Percentiles rank a stretch among this genome's conserved stretches.
These are phyloP conservation scores for Drosophila anomalata DNA, from an alignment of 2,888 invertebrate genomes.

Conservation along the genomic window DNA sequence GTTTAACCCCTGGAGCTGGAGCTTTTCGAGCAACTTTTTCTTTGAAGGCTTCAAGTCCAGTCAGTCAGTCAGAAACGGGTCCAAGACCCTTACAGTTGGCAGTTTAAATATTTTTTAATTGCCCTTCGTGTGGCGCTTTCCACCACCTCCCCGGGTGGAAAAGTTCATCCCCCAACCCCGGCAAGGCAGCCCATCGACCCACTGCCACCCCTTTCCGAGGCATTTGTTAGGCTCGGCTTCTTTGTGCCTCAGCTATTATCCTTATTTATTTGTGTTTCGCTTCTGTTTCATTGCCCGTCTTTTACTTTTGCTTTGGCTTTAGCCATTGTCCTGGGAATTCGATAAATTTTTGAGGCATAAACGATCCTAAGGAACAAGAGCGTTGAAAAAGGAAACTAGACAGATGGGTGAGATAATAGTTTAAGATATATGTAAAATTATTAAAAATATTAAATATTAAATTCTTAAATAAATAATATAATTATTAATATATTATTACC, in stretches of 20 bases:
- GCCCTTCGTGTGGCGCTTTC: conserved; percentile 56
- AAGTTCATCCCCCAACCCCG: conserved; percentile 6
- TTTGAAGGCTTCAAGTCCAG: conserved; percentile 28
- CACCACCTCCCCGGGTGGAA: not conserved
- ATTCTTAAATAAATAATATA: no score
- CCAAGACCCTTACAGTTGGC: conserved; percentile 51
- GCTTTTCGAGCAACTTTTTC: conserved; percentile 22
- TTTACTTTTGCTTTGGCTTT: conserved; percentile 15
- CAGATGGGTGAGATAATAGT: not conserved
- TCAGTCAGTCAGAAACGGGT: conserved; percentile 39
- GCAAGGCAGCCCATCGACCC: conserved; percentile 13
- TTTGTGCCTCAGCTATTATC: conserved; percentile 61
- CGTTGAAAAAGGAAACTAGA: conserved; percentile 10
- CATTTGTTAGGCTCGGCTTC: conserved; percentile 18
- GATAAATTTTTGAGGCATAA: conserved; percentile 53
- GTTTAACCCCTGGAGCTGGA: conserved; percentile 3
- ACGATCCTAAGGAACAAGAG: conserved; percentile 30
- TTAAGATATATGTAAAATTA: not conserved
- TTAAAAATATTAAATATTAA: not conserved
- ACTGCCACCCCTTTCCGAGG: conserved; percentile 25
- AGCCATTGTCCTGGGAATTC: conserved; percentile 37
- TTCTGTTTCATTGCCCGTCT: conserved; percentile 59
- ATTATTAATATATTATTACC: no score
- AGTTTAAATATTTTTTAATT: conserved; percentile 82
- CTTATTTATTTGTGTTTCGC: conserved; percentile 78